Evolutionary conservation across 2,113 vertebrate species (phyloP).

Genomic region (Aepyceros melampus): DNA sequence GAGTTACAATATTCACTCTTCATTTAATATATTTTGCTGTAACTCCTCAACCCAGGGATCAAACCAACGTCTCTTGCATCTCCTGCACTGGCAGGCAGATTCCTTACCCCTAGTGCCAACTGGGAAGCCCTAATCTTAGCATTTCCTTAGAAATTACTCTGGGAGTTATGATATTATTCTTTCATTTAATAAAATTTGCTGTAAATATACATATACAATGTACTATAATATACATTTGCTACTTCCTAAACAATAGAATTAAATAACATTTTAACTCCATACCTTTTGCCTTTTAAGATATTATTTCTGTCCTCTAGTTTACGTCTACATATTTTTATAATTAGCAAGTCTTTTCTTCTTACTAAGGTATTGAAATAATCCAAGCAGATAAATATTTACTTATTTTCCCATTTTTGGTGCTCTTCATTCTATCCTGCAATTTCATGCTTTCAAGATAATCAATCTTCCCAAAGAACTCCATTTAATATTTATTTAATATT

Average conservation of each 20-base stretch:
- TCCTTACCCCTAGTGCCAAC: background rate
- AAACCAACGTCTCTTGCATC: background rate
- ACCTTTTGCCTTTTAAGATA: background rate
- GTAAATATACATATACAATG: background rate
- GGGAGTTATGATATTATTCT: background rate
- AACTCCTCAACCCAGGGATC: background rate
- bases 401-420: background rate
- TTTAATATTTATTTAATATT: background rate
- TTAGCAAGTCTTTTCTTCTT: background rate
- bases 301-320: background rate
- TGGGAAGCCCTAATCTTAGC: background rate
- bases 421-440: background rate
- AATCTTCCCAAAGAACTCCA: background rate
- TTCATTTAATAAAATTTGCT: background rate
- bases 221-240: background rate
- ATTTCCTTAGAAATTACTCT: background rate
- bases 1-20: background rate
- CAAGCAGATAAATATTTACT: background rate
- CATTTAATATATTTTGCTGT: background rate
- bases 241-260: background rate
- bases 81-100: background rate
- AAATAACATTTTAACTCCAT: background rate
- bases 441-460: background rate
- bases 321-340: background rate
- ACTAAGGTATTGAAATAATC: background rate